Base-by-base conservation (phyloP, 2,888 invertebrate species). In the Drosophila kuntzei region DNA sequence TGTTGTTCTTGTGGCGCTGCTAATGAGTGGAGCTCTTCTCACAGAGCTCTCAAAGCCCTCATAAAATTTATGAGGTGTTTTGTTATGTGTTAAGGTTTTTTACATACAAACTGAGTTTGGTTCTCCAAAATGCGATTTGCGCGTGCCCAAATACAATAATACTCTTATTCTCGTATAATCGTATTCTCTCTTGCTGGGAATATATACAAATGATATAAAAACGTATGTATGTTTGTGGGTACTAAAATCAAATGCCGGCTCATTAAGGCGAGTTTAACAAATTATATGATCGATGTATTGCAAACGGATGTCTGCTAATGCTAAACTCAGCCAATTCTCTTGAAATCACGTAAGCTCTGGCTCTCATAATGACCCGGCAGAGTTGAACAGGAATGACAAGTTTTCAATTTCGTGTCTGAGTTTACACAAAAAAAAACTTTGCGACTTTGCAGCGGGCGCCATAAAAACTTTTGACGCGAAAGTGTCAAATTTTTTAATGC, bases 61-160 rank as follows among this genome's bases (percentile, higher is more conserved):
- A 78, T 87, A 85, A 85, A 84, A 82, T 84, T 82, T 85, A 87
- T 79, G 79, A 79, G 82, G 87, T 84, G 84, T 84, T 84, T 87
- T 80, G 85, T 80, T 84, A 84, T 71, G 87, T 87, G 82, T 72
- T 76, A 76, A 81, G 59, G 63, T 69, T 64, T 61, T 57, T 55
- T 47, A 18, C 14, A 41, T 41, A 60, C 20, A 44, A 3, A 27
- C 47, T 34, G 32, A 41, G 58, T n/a, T 43, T 57, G 34, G 32
- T 43, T 51, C 12, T 34, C 29, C 12, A 64, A 32, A 50, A 39
- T 39, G 16, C 59, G 47, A 58, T 22, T 34, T 68, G 71, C 75
- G 71, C 86, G 81, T 85, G 82, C 77, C 64, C 63, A 72, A 25
- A 70, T 14, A 58, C 6, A 44, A 36, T 27, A 27, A 43, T 34